phyloP scores from a whole-genome alignment of 2,113 vertebrate species.

The Malurus elegans region DNA sequence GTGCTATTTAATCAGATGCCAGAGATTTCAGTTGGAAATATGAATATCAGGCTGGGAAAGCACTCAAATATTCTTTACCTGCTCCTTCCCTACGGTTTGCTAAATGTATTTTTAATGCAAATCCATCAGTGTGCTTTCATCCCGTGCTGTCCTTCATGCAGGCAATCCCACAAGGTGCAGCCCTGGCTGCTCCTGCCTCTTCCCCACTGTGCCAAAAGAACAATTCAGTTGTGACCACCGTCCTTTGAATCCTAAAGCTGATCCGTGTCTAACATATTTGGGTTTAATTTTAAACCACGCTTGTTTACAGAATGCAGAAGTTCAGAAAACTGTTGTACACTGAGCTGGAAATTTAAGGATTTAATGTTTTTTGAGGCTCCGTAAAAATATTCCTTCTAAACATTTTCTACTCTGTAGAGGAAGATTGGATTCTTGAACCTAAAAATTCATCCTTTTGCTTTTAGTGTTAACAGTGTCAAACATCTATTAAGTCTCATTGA shows the following conservation, averaged over 20 bases:
- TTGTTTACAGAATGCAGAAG: not conserved
- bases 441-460: not conserved
- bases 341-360: not conserved
- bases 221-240: not conserved
- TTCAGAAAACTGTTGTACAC: not conserved
- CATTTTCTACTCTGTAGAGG: not conserved
- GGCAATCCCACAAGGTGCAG: not conserved
- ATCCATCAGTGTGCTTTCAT: not conserved
- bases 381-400: not conserved
- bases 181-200: not conserved
- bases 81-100: not conserved
- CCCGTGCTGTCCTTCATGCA: not conserved
- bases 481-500: not conserved
- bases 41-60: not conserved
- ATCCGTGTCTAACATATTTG: not conserved
- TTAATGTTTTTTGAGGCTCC: not conserved
- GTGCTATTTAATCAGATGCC: slow-evolving; percentile 26
- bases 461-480: not conserved
- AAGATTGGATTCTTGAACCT: not conserved
- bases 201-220: not conserved
- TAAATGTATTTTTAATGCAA: slow-evolving; percentile 17
- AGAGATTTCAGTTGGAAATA: slow-evolving; percentile 24
- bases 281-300: not conserved
- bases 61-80: not conserved
- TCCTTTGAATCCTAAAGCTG: not conserved